Evolutionary conservation across 2,113 vertebrate genomes (phyloP).

Genomic region (Axis porcinus): DNA sequence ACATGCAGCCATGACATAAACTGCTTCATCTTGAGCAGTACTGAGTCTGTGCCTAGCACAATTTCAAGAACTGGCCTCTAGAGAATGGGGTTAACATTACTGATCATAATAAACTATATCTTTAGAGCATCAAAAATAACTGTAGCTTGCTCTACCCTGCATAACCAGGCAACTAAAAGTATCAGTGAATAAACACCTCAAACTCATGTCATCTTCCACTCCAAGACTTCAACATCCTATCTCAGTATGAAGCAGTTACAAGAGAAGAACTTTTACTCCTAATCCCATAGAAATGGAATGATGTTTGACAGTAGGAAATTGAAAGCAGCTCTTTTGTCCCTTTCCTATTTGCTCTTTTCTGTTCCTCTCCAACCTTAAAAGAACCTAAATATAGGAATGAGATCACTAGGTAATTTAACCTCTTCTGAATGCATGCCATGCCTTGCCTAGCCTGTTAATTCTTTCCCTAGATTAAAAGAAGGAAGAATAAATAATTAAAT

Average conservation of each 20-base stretch:
- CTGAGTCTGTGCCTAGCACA: background rate
- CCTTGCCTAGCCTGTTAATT: background rate
- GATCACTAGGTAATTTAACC: background rate
- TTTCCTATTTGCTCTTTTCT: background rate
- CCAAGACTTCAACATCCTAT: background rate
- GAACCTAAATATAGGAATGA: background rate
- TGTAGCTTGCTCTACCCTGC: background rate
- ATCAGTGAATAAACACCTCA: background rate
- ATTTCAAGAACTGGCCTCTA: background rate
- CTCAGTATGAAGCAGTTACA: background rate
- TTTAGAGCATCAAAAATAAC: background rate
- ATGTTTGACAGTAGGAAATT: background rate
- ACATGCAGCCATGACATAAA: background rate
- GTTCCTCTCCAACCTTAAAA: background rate
- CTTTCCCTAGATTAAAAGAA: background rate
- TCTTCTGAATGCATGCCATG: background rate
- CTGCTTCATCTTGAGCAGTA: background rate
- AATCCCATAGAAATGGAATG: background rate
- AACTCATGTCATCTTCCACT: background rate
- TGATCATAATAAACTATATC: background rate
- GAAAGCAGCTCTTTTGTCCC: background rate
- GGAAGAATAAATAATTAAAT: background rate
- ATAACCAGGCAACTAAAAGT: background rate
- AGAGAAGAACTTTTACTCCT: background rate
- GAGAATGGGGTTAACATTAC: background rate